Percentiles rank a stretch among this genome's conserved stretches.
Evolutionary conservation across 2,888 invertebrate genomes (phyloP).

Genomic region (Ectemnius cavifrons): DNA sequence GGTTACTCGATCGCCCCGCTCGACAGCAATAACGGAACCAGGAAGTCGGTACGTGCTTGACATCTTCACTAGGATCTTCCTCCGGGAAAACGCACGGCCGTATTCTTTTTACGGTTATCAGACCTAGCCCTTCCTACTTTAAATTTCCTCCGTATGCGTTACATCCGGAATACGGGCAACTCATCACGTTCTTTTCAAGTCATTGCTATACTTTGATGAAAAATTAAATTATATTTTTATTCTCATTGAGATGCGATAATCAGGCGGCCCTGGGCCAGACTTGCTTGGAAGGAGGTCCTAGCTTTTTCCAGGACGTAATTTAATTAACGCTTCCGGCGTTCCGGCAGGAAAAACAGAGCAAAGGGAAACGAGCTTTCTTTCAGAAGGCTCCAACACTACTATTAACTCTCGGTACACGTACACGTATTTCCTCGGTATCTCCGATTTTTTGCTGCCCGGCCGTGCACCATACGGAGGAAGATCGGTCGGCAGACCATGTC

Average conservation of each 20-base stretch:
- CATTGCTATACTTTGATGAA: too few species aligned
- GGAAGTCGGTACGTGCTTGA: constrained; percentile 40
- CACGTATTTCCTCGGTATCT: neutral
- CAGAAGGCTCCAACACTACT: neutral
- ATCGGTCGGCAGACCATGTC: neutral
- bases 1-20: constrained; percentile 31
- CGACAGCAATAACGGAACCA: constrained; percentile 32
- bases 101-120: neutral
- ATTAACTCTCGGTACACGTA: neutral
- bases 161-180: too few species aligned
- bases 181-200: too few species aligned
- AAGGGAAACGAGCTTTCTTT: constrained; percentile 11
- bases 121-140: neutral
- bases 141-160: neutral
- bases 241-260: neutral
- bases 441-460: too few species aligned
- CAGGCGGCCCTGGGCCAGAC: neutral
- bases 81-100: neutral
- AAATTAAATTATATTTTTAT: too few species aligned
- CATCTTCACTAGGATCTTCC: constrained; percentile 30
- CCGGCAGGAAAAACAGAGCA: neutral
- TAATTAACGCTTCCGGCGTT: constrained; percentile 52
- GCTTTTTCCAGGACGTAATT: constrained; percentile 35
- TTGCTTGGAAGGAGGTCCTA: neutral
- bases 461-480: neutral